Evolutionary conservation across 2,113 vertebrate species (phyloP), one percentile per base, ranked within the genome.

Genomic region (Grallaria varia): DNA sequence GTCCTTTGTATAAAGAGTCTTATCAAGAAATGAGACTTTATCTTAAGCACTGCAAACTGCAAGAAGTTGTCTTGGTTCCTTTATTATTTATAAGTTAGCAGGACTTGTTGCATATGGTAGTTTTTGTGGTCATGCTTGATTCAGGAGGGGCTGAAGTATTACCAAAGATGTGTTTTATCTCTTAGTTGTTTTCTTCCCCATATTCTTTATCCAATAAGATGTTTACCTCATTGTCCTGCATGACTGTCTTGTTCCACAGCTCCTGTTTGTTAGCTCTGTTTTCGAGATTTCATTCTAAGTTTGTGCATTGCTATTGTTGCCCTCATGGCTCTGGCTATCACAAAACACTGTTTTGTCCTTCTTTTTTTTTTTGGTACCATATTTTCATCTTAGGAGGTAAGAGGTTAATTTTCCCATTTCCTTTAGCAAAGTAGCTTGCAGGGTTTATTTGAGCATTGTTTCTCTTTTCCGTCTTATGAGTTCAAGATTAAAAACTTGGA

Each of bases 401-500:
- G 59, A 78, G 68, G 82, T 95, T 89, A 89, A 93, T 89, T 93
- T 93, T 82, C 25, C 39, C 21, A 31, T 81, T 94, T 90, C 52
- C 74, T 73, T 33, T 8, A 59, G 78, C 14, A 3, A 79, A 75
- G 62, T 50, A 74, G n/a, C 64, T 78, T 59, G 16, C 50, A 39
- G 44, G 66, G 14, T 56, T 87, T 92, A 67, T 78, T 67, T 85
- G 62, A 83, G 55, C 28, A 6, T 50, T 83, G 68, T 52, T 94
- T 87, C 69, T 59, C 3, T 73, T 94, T 90, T 86, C 87, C 24
- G 8, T 69, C 40, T 90, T 91, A 62, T 6, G 33, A 87, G 58
- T 89, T 92, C 24, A 63, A 90, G 79, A 90, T 93, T 93, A 93
- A 95, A 92, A 94, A 90, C 27, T 80, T 80, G 82, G 85, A 95